A percentile compares a stretch with the other conserved stretches of the same genome.
phyloP scores from a whole-genome alignment of 1,140 invertebrate genomes.

The Dinoponera quadriceps region DNA sequence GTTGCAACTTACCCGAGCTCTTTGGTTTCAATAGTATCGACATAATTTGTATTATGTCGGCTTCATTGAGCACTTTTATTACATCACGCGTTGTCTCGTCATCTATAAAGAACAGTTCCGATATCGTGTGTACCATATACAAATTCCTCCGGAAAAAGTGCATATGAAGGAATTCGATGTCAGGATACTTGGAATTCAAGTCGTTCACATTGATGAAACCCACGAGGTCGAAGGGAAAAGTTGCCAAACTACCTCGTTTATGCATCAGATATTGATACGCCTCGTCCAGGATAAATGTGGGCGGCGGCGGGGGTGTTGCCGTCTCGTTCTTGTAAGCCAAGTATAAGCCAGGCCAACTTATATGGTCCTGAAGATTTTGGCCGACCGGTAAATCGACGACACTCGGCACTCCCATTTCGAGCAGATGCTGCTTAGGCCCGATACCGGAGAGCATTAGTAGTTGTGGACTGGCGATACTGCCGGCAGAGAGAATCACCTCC shows the following conservation, averaged over 20 bases:
- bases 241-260: conserved; percentile 65
- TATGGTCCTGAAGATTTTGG: conserved; percentile 89
- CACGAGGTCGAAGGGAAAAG: conserved; percentile 62
- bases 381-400: conserved; percentile 88
- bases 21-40: conserved; percentile 85
- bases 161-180: conserved; percentile 75
- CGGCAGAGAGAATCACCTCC: conserved; percentile 89
- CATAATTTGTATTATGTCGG: conserved; percentile 76
- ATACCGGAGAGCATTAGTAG: conserved; percentile 91
- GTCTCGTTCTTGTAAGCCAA: conserved; percentile 76
- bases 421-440: conserved; percentile 89
- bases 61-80: conserved; percentile 58
- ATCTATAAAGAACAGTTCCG: conserved; percentile 45
- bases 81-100: conserved; percentile 67
- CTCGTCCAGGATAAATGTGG: conserved; percentile 51
- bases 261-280: conserved; percentile 78
- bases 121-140: conserved; percentile 22
- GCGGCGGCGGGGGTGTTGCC: conserved; percentile 85
- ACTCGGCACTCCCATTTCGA: conserved; percentile 86
- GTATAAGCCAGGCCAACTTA: conserved; percentile 81
- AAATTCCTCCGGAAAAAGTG: conserved; percentile 62
- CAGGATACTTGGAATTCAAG: conserved; percentile 75
- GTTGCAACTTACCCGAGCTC: conserved; percentile 86
- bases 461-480: conserved; percentile 87
- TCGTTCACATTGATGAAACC: conserved; percentile 78